Conservation (phyloP, 2,888 invertebrate species). For the Lithophane semibrunnea region DNA sequence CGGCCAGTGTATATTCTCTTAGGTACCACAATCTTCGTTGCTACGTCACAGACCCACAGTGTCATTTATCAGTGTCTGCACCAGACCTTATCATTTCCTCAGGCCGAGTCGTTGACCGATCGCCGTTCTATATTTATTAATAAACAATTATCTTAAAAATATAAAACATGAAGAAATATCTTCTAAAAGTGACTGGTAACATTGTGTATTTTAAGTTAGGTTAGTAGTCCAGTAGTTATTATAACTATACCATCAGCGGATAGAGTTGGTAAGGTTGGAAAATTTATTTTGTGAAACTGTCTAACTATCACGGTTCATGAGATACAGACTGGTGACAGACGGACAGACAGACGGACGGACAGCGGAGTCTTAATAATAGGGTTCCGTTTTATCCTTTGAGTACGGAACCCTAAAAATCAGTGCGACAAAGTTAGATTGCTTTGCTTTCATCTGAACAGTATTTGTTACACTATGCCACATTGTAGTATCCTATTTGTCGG, state of each 20-base stretch:
- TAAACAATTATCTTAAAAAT: not conserved
- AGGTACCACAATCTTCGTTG: conserved; percentile 8
- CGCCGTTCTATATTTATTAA: conserved; percentile 11
- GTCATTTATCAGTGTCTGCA: conserved; percentile 34
- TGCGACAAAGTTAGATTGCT: not conserved
- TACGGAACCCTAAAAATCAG: not conserved
- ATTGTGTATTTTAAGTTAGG: not conserved
- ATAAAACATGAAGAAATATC: conserved; percentile 3
- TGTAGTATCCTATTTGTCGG: not conserved
- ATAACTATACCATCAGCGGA: not conserved
- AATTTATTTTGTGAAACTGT: too few relatives aligned
- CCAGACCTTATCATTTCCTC: conserved; percentile 50
- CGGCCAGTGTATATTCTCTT: too few relatives aligned
- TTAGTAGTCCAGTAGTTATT: not conserved
- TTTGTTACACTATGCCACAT: conserved; percentile 16
- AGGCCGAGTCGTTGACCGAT: conserved; percentile 52
- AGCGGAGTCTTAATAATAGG: too few relatives aligned
- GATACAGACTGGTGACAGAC: too few relatives aligned
- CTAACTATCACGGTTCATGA: too few relatives aligned
- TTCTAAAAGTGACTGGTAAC: not conserved
- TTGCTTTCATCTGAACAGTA: not conserved
- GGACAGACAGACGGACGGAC: too few relatives aligned
- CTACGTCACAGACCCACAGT: conserved; percentile 12
- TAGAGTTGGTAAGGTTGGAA: not conserved
- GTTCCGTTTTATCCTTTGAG: too few relatives aligned